phyloP scores from a whole-genome alignment of 2,888 invertebrate genomes.

The Stenodera caucasica region DNA sequence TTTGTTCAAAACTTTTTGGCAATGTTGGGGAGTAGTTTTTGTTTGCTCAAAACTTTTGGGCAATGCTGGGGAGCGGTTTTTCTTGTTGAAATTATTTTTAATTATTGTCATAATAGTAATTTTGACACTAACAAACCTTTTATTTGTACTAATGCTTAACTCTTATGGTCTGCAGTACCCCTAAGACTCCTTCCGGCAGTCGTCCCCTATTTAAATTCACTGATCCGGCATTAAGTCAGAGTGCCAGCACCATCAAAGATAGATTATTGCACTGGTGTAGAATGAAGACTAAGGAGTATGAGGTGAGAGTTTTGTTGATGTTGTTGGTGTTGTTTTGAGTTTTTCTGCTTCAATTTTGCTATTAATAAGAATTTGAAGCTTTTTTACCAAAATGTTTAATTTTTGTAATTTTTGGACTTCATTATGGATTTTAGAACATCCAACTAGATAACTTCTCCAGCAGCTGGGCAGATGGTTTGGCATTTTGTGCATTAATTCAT shows the following conservation, averaged over 20 bases:
- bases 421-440: constrained; percentile 89
- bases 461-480: constrained; percentile 98
- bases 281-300: constrained; percentile 95
- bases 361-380: not conserved
- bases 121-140: not conserved
- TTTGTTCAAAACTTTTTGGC: too few species aligned
- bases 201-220: constrained; percentile 85
- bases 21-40: too few species aligned
- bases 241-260: constrained; percentile 95
- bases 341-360: not conserved
- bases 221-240: constrained; percentile 85
- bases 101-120: too few species aligned
- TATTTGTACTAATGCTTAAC: constrained; percentile 17
- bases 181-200: constrained; percentile 71
- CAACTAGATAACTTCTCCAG: constrained; percentile 98
- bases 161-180: constrained; percentile 63
- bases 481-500: constrained; percentile 98
- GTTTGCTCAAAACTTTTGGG: too few species aligned
- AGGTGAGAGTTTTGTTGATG: constrained; percentile 64
- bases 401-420: constrained; percentile 22
- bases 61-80: too few species aligned
- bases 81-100: too few species aligned
- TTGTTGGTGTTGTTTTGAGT: constrained; percentile 7
- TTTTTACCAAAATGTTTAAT: not conserved
- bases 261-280: constrained; percentile 96